Evolutionary conservation across 2,113 vertebrate species (phyloP).

Genomic region (Callospermophilus lateralis): DNA sequence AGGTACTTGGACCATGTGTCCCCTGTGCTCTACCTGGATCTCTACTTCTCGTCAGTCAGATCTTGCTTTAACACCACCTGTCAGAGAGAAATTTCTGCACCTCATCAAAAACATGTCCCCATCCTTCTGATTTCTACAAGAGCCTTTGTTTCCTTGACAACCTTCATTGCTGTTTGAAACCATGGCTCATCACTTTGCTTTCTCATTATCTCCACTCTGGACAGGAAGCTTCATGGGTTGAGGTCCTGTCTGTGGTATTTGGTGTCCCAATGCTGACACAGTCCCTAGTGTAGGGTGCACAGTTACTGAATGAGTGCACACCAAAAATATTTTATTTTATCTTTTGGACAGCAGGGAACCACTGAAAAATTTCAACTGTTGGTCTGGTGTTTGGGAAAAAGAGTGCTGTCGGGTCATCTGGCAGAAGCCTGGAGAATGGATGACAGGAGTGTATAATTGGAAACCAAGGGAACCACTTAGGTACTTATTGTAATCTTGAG

Average conservation of each 20-base stretch:
- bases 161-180: background rate
- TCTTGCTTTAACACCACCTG: background rate
- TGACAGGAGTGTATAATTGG: background rate
- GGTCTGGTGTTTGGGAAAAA: background rate
- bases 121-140: background rate
- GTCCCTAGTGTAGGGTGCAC: accelerated
- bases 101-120: background rate
- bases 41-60: background rate
- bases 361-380: background rate
- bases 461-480: background rate
- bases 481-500: background rate
- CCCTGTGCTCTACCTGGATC: background rate
- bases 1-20: accelerated
- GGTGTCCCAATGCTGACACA: background rate
- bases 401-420: background rate
- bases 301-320: background rate
- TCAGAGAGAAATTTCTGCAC: background rate
- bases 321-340: background rate
- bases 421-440: background rate
- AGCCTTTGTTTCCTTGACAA: background rate
- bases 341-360: background rate
- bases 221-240: background rate
- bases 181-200: background rate
- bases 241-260: accelerated
- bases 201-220: background rate